A percentile compares a stretch with the other conserved stretches of the same genome.
These are phyloP conservation scores for Plestiodon gilberti DNA, from an alignment of 2,113 vertebrate genomes.

Conservation along the genomic window DNA sequence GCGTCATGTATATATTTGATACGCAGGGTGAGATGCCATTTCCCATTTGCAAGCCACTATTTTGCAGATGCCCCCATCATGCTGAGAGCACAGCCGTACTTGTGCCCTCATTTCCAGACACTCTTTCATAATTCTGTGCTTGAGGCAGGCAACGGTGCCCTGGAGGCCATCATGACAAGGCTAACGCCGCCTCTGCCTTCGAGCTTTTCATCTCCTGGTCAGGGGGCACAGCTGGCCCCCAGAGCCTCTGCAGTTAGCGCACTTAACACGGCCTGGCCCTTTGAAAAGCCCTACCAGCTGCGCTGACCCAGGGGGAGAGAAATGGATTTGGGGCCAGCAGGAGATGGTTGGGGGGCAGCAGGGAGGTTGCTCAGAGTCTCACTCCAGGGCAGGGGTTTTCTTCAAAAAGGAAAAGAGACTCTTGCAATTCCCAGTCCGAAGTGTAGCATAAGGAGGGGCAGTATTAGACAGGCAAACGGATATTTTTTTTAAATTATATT, in stretches of 20 bases:
- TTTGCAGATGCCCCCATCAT: not conserved
- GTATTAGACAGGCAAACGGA: no score
- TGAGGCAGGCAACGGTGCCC: not conserved
- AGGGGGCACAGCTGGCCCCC: not conserved
- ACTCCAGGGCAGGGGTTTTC: no score
- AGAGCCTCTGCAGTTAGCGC: not conserved
- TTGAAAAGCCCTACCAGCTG: not conserved
- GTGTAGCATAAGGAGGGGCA: no score
- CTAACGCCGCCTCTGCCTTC: not conserved
- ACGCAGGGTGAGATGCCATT: not conserved
- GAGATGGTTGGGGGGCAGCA: not conserved
- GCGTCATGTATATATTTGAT: not conserved
- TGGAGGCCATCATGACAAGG: no score
- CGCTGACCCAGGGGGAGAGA: not conserved
- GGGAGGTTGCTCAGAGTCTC: no score
- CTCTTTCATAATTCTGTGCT: not conserved
- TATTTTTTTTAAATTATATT: no score
- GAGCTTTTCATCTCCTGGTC: no score
- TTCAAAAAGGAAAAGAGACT: no score
- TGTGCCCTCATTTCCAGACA: not conserved
- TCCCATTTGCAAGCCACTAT: not conserved
- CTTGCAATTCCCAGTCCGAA: no score
- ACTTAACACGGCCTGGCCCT: no score
- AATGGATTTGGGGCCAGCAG: not conserved
- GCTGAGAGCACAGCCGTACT: not conserved